Conservation (phyloP, 2,797 vertebrate genomes). For the Coluber constrictor region DNA sequence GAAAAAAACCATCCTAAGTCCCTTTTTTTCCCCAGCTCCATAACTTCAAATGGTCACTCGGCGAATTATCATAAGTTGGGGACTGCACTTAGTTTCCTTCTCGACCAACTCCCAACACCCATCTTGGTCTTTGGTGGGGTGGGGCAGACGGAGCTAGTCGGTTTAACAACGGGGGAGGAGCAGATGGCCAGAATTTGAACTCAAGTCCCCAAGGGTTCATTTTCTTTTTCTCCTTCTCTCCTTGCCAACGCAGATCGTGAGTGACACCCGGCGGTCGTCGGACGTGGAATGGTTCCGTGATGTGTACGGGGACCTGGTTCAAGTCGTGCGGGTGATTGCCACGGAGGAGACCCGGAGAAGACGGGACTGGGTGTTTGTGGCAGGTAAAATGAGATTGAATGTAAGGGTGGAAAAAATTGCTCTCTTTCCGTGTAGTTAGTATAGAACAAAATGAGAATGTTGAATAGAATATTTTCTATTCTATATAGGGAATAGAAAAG, state of each 20-base stretch:
- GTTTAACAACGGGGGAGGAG: no score
- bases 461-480: no score
- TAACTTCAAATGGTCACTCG: background rate
- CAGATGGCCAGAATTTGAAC: background rate
- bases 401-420: no score
- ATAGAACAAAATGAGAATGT: no score
- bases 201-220: background rate
- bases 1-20: no score
- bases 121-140: background rate
- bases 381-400: constrained; percentile 66
- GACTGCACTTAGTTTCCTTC: background rate
- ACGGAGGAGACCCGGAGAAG: constrained; percentile 74
- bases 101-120: background rate
- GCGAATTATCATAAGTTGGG: background rate
- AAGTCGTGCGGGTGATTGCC: constrained; percentile 78
- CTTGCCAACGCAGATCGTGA: constrained; percentile 77
- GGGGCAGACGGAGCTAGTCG: accelerated
- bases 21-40: no score
- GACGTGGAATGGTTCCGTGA: constrained; percentile 86
- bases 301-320: constrained; percentile 66
- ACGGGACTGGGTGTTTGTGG: constrained; percentile 83
- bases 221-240: no score
- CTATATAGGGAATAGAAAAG: no score
- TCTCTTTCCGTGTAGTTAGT: accelerated
- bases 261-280: constrained; percentile 80